phyloP scores from a whole-genome alignment of 53 echinoderm and acorn worm species.

The Pentamera pediparva region DNA sequence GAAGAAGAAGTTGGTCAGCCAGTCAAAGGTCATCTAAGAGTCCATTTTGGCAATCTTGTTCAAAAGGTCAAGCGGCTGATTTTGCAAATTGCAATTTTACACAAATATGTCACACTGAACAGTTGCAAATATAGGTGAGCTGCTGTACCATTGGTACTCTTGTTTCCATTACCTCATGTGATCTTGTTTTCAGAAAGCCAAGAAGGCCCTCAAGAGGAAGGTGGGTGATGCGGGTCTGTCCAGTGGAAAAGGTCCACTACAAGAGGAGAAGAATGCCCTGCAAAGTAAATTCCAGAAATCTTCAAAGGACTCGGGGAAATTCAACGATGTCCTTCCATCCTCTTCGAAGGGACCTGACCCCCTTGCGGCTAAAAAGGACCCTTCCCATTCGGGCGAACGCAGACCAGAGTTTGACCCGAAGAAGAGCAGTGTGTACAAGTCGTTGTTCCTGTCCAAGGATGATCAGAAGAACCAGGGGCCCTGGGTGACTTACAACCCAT shows the following conservation, averaged over 20 bases:
- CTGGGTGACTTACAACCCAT: conserved; percentile 95
- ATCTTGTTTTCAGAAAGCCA: conserved; percentile 66
- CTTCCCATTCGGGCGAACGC: background rate
- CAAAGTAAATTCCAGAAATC: conserved; percentile 22
- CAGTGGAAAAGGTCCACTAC: background rate
- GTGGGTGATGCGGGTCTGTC: conserved; percentile 26
- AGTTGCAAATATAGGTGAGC: background rate
- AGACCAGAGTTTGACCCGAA: conserved; percentile 69
- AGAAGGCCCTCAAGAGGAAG: conserved; percentile 86
- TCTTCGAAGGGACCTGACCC: background rate
- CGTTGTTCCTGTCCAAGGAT: conserved; percentile 70
- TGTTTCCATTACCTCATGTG: background rate
- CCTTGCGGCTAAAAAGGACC: conserved; percentile 1
- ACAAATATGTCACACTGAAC: too few relatives aligned
- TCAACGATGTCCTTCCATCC: background rate
- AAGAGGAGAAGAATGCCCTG: background rate
- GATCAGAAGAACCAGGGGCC: conserved; percentile 50
- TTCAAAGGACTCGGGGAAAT: background rate
- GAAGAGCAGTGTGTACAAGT: conserved; percentile 76
- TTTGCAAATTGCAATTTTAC: too few relatives aligned
- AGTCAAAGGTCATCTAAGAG: too few relatives aligned
- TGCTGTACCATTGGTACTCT: background rate
- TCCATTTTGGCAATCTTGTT: too few relatives aligned
- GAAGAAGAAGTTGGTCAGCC: too few relatives aligned
- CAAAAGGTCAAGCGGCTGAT: too few relatives aligned